Evolutionary conservation across 2,113 vertebrate species (phyloP).

Genomic region (Psittacula cyanocephala): DNA sequence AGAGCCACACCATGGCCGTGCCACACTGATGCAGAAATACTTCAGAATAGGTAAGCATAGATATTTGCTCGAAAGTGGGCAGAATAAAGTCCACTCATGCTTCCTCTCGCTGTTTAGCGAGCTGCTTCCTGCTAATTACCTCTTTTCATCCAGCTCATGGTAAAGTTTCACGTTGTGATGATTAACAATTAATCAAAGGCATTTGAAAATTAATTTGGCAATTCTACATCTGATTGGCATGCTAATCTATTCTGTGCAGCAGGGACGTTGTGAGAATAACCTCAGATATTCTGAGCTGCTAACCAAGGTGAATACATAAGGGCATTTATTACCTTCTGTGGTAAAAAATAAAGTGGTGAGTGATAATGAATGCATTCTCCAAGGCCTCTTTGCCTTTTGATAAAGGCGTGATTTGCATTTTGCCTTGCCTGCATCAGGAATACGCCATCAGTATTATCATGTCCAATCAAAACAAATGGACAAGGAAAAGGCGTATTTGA

Average conservation of each 20-base stretch:
- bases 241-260: background rate
- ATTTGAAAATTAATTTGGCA: constrained; percentile 48
- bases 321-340: background rate
- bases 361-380: background rate
- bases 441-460: background rate
- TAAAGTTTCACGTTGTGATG: background rate
- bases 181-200: constrained; percentile 57
- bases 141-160: background rate
- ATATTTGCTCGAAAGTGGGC: background rate
- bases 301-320: background rate
- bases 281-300: background rate
- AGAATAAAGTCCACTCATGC: background rate
- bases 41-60: background rate
- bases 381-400: background rate
- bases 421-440: background rate
- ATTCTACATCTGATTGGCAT: background rate
- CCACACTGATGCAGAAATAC: rapidly evolving
- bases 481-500: background rate
- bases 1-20: rapidly evolving
- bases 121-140: background rate
- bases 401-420: constrained; percentile 2
- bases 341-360: background rate
- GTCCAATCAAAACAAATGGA: constrained; percentile 11
- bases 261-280: background rate
- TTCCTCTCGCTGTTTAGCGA: background rate